Percentiles rank a stretch among this genome's conserved stretches.
These are phyloP conservation scores for Microhierax caerulescens DNA, from an alignment of 2,797 vertebrate genomes.

Conservation along the genomic window DNA sequence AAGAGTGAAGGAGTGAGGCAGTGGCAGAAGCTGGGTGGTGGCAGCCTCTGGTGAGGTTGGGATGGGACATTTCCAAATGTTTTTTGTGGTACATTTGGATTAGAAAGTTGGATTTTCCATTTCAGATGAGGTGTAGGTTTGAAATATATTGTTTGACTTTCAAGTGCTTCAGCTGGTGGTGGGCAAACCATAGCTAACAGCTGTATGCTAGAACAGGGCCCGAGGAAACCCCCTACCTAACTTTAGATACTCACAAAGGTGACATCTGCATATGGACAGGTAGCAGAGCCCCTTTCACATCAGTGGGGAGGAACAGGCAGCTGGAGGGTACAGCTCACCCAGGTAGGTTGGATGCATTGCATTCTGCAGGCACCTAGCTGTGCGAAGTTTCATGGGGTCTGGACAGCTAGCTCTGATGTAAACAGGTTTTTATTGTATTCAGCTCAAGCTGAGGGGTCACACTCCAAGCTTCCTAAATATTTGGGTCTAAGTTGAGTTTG, in stretches of 20 bases:
- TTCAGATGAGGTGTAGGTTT: not conserved
- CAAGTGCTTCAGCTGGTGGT: not conserved
- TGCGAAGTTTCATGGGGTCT: not conserved
- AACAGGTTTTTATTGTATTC: not conserved
- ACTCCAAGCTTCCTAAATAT: not conserved
- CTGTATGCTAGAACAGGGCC: not conserved
- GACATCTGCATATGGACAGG: not conserved
- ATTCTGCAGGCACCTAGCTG: not conserved
- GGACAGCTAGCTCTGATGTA: not conserved
- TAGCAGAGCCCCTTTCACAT: not conserved
- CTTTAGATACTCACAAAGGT: not conserved
- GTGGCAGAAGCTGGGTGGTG: not conserved
- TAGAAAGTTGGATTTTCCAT: not conserved
- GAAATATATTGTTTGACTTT: not conserved
- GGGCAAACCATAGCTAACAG: not conserved
- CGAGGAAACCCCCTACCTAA: not conserved
- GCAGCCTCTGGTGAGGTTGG: not conserved
- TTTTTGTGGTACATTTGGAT: not conserved
- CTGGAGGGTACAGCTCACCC: not conserved
- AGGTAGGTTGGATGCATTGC: rapidly evolving
- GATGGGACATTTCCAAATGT: not conserved
- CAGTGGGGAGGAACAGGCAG: not conserved
- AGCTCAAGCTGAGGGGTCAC: not conserved
- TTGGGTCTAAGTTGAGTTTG: not conserved
- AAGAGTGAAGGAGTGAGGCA: not conserved